These are phyloP conservation scores for Myrmophylax atrothorax DNA, from an alignment of 2,113 vertebrate species.

Conservation along the genomic window DNA sequence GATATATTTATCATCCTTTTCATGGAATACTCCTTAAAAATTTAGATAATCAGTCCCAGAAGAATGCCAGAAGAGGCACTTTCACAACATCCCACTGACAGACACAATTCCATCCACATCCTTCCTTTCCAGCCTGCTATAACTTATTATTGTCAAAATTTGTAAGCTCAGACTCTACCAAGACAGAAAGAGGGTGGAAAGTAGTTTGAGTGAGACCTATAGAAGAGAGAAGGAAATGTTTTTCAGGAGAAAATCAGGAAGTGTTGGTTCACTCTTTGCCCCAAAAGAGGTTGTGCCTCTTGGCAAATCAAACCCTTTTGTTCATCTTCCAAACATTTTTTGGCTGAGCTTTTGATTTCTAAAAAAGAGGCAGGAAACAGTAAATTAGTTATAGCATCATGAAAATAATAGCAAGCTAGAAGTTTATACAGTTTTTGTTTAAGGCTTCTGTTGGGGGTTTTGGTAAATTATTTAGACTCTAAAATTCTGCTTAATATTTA, in stretches of 20 bases:
- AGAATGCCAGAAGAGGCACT: not conserved
- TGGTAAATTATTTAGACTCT: not conserved
- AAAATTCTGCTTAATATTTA: not conserved
- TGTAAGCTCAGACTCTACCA: not conserved
- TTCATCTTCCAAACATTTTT: not conserved
- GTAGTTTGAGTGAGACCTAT: not conserved
- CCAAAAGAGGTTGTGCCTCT: not conserved
- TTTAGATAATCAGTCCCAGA: not conserved
- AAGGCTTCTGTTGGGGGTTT: not conserved
- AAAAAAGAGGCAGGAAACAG: not conserved
- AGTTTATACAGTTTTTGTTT: not conserved
- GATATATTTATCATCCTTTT: not conserved
- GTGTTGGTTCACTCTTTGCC: not conserved
- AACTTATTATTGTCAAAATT: not conserved
- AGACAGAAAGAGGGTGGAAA: not conserved
- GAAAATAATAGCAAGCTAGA: not conserved
- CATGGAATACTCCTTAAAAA: not conserved
- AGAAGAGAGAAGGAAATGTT: not conserved
- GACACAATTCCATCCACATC: not conserved
- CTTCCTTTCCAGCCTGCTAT: not conserved
- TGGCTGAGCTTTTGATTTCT: not conserved
- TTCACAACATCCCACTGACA: not conserved
- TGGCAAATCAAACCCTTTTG: constrained; percentile 5
- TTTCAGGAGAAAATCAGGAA: not conserved
- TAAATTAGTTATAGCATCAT: not conserved